Evolutionary conservation across 2,888 invertebrate genomes (phyloP), one percentile per base, ranked within the genome.

Genomic region (Habrosyne pyritoides): DNA sequence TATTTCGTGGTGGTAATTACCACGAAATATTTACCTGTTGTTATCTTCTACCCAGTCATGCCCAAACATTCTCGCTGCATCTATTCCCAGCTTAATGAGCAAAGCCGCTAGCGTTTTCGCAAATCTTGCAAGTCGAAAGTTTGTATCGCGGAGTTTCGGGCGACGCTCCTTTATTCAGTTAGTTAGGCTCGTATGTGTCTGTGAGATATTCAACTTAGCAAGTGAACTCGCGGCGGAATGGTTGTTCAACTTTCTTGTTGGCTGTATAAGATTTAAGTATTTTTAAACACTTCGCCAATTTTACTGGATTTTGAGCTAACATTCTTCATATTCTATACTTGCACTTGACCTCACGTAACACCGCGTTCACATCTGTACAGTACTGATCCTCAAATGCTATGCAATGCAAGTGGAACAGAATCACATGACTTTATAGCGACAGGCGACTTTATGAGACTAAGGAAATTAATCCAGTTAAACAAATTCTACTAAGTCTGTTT

Each of bases 51-150:
- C 18, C 6, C 14, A 42, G 6, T 18, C 14, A 18, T 18, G 18
- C 18, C 7, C 8, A 42, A 42, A 42, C n/a, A 18, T 42, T 18
- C 42, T 8, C 47, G 47, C 22, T 28, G 18, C n/a, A 46, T 72
- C 62, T 63, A 60, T 48, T 52, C 55, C 46, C 12, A 55, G 49
- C 74, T 66, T 75, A 61, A 77, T 49, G 64, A 56, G 57, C 59
- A 72, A 81, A 80, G 79, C 83, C 79, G 81, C 77, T 71, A 84
- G 85, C 84, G 81, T 84, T 88, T 89, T 86, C 81, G 81, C 84
- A 86, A 89, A 87, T 86, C 86, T 87, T 77, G 83, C 84, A 78
- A 87, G 78, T 82, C 77, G 73, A 79, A 85, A 89, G 83, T 88
- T 89, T 87, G 85, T 86, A 85, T 86, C 84, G 78, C 66, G 58